Percentiles rank a stretch among this genome's conserved stretches.
These are phyloP conservation scores for Thalpophila matura DNA, from an alignment of 2,888 invertebrate genomes.

Conservation along the genomic window DNA sequence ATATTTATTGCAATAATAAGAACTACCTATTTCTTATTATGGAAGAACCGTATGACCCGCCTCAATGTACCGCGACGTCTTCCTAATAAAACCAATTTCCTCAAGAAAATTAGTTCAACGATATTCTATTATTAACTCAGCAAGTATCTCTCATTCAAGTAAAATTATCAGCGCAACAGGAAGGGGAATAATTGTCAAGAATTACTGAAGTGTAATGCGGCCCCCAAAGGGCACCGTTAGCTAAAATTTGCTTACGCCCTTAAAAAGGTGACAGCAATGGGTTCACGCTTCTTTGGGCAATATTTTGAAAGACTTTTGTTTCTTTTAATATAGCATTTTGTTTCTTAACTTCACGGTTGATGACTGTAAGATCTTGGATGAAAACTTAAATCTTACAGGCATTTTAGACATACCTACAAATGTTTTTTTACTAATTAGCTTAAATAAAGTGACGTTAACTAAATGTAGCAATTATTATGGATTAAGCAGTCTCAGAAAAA, in stretches of 20 bases:
- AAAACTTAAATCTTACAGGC: too few species aligned
- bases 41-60: too few species aligned
- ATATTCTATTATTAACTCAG: conserved; percentile 38
- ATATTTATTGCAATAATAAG: too few species aligned
- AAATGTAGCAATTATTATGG: too few species aligned
- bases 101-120: conserved; percentile 28
- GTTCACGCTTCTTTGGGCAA: conserved; percentile 12
- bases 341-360: neutral
- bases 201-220: conserved; percentile 39
- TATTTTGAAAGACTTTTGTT: conserved; percentile 3
- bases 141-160: conserved; percentile 22
- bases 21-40: too few species aligned
- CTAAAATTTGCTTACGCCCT: conserved; percentile 34
- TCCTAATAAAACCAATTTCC: conserved; percentile 32
- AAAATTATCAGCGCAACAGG: conserved; percentile 30
- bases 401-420: too few species aligned
- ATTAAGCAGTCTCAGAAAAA: too few species aligned
- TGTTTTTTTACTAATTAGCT: too few species aligned
- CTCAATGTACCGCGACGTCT: conserved; percentile 1
- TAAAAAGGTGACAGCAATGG: conserved; percentile 16
- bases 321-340: neutral
- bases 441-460: too few species aligned
- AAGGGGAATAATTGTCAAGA: conserved; percentile 39
- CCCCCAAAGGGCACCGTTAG: neutral
- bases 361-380: neutral